phyloP scores from a whole-genome alignment of 2,888 invertebrate species.

The Lathronympha strigana region DNA sequence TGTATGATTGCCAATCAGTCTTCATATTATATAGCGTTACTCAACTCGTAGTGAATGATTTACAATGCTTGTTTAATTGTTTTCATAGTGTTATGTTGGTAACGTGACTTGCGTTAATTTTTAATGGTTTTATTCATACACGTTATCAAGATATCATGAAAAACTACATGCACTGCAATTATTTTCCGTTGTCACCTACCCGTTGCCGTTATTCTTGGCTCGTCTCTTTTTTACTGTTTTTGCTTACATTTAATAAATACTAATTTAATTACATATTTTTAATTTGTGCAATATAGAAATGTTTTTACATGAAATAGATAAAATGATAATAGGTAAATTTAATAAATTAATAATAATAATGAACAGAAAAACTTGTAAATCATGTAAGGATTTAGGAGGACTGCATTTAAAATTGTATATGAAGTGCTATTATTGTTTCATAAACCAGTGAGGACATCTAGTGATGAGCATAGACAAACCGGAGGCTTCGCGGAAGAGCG shows the following conservation, averaged over 20 bases:
- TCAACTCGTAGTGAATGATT: slow-evolving; percentile 46
- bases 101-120: slow-evolving; percentile 27
- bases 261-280: too few relatives aligned
- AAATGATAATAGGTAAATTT: too few relatives aligned
- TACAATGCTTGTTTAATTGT: slow-evolving; percentile 66
- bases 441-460: slow-evolving; percentile 39
- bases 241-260: too few relatives aligned
- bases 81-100: slow-evolving; percentile 51
- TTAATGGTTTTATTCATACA: slow-evolving; percentile 18
- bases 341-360: too few relatives aligned
- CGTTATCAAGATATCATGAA: too few relatives aligned
- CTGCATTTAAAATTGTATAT: background rate
- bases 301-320: too few relatives aligned
- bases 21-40: slow-evolving; percentile 54
- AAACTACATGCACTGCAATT: background rate
- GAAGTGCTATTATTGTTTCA: background rate
- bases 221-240: background rate
- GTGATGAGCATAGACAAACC: slow-evolving; percentile 53
- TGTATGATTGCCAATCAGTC: slow-evolving; percentile 65
- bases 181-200: background rate
- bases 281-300: too few relatives aligned
- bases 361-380: too few relatives aligned
- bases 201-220: too few relatives aligned
- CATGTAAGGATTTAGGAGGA: too few relatives aligned
- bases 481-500: slow-evolving; percentile 63